phyloP scores from a whole-genome alignment of 2,113 vertebrate species.

The Pogonocichla stellata region DNA sequence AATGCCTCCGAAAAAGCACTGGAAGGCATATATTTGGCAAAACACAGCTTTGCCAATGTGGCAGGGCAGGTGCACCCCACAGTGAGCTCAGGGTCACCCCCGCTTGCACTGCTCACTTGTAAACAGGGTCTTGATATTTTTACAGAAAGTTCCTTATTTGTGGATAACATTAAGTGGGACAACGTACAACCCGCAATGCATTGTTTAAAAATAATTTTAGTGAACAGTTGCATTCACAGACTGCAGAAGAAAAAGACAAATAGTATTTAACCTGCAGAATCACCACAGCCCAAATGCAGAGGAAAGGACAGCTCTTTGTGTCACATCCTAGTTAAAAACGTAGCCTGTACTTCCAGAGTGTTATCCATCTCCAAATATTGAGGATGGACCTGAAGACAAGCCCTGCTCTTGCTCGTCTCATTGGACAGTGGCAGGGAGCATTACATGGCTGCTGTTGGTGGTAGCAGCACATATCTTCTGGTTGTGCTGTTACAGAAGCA shows the following conservation, averaged over 20 bases:
- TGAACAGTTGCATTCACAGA: not conserved
- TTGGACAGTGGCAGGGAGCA: not conserved
- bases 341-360: not conserved
- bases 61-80: not conserved
- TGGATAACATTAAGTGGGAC: not conserved
- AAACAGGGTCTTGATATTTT: not conserved
- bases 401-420: not conserved
- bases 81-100: not conserved
- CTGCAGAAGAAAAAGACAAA: not conserved
- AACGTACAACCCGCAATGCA: not conserved
- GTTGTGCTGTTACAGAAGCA: not conserved
- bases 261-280: not conserved
- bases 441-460: not conserved
- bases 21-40: not conserved
- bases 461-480: not conserved
- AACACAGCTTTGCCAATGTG: not conserved
- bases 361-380: not conserved
- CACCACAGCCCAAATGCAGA: accelerated
- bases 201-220: not conserved
- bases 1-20: not conserved
- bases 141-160: not conserved
- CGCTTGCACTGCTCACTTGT: accelerated
- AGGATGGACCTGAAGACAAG: not conserved
- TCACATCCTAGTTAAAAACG: not conserved
- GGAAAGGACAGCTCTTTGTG: not conserved